phyloP scores from a whole-genome alignment of 2,888 invertebrate genomes.

The Cynaeus angustus region DNA sequence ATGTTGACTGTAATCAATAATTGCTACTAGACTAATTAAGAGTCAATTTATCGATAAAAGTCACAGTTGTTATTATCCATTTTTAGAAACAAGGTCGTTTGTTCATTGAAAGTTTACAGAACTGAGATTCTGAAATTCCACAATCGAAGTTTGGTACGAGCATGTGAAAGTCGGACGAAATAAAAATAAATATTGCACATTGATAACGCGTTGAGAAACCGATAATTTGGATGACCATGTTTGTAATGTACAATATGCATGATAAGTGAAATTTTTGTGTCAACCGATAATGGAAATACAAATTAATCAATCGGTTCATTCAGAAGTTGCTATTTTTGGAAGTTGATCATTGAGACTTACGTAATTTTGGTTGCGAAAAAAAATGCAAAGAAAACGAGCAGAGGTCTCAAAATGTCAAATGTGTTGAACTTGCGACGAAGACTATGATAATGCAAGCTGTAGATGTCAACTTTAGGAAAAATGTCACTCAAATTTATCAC shows the following conservation, averaged over 20 bases:
- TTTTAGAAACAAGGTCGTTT: slow-evolving; percentile 4
- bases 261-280: slow-evolving; percentile 11
- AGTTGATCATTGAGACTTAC: not conserved
- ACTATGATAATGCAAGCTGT: no score
- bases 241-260: slow-evolving; percentile 1
- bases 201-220: slow-evolving; percentile 3
- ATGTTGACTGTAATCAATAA: not conserved
- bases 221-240: slow-evolving; percentile 3
- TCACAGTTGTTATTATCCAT: not conserved
- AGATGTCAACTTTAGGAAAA: no score
- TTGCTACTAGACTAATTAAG: not conserved
- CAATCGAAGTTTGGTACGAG: not conserved
- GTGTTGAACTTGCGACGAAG: no score
- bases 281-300: not conserved
- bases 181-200: slow-evolving; percentile 13
- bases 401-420: no score
- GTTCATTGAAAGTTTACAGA: slow-evolving; percentile 2
- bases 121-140: not conserved
- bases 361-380: no score
- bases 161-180: not conserved
- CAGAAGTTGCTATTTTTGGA: slow-evolving; percentile 7
- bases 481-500: no score
- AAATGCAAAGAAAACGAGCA: no score
- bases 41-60: not conserved
- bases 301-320: slow-evolving; percentile 11